Evolutionary conservation across 2,797 vertebrate species (phyloP).

Genomic region (Fundulus diaphanus): DNA sequence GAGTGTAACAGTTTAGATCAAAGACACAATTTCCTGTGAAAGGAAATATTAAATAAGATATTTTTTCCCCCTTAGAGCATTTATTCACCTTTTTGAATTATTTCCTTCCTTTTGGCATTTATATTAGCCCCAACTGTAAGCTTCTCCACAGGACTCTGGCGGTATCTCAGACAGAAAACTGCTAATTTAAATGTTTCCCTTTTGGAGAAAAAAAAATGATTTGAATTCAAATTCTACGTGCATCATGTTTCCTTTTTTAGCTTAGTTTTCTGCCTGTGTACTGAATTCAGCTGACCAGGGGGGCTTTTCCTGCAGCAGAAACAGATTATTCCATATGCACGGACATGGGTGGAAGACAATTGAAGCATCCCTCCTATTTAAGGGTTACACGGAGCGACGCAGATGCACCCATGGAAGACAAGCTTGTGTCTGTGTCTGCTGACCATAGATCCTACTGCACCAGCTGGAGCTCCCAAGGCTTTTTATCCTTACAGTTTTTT

Average conservation of each 20-base stretch:
- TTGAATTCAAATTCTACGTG: background rate
- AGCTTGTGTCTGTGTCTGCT: constrained; percentile 15
- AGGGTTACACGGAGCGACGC: constrained; percentile 23
- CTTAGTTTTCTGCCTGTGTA: background rate
- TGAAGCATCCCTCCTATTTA: constrained; percentile 6
- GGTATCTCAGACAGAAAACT: background rate
- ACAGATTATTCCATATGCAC: background rate
- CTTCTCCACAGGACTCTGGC: background rate
- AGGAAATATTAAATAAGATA: constrained; percentile 56
- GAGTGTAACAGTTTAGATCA: constrained; percentile 67
- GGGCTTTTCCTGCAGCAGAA: constrained; percentile 19
- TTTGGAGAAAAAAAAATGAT: background rate
- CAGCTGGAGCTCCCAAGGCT: background rate
- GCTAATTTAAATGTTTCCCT: background rate
- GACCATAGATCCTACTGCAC: background rate
- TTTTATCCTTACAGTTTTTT: no score
- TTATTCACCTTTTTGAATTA: constrained; percentile 54
- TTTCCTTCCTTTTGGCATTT: constrained; percentile 49
- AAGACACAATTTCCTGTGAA: constrained; percentile 74
- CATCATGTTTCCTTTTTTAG: background rate
- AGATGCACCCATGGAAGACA: constrained; percentile 1
- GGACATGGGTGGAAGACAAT: constrained; percentile 24
- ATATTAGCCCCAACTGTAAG: background rate
- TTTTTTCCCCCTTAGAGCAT: constrained; percentile 28
- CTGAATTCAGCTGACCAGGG: background rate